Conservation (phyloP, 1,140 invertebrate genomes). For the Batillaria attramentaria region DNA sequence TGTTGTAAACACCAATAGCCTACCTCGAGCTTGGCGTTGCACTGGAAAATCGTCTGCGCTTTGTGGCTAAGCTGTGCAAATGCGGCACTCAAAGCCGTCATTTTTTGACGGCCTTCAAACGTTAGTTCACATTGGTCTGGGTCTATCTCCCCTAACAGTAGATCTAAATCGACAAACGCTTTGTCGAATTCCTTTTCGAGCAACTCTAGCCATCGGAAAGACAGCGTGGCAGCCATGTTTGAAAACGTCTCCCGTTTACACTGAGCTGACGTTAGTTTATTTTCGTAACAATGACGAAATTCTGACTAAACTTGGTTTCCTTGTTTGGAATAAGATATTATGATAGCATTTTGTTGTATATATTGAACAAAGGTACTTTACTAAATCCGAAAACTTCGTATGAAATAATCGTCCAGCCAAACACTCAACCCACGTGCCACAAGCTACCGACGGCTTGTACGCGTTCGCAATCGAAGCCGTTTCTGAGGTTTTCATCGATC, state of each 20-base stretch:
- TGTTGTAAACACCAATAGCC: conserved; percentile 63
- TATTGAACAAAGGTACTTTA: too few species aligned
- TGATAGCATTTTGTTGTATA: too few species aligned
- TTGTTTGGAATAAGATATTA: too few species aligned
- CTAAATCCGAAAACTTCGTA: not conserved
- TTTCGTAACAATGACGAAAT: conserved; percentile 2
- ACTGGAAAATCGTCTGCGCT: conserved; percentile 86
- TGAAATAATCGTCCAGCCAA: not conserved
- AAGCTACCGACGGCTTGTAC: too few species aligned
- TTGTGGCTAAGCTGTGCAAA: conserved; percentile 90
- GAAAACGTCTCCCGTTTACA: conserved; percentile 22
- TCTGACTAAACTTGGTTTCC: not conserved
- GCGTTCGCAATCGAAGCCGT: not conserved
- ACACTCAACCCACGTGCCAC: conserved; percentile 13
- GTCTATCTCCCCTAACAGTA: conserved; percentile 78
- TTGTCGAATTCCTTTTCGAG: conserved; percentile 92
- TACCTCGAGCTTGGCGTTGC: conserved; percentile 86
- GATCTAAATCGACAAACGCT: conserved; percentile 87
- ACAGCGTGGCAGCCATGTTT: conserved; percentile 69
- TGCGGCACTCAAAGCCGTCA: conserved; percentile 84
- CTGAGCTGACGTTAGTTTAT: not conserved
- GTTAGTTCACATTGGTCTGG: conserved; percentile 83
- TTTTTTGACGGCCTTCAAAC: conserved; percentile 82
- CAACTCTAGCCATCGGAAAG: conserved; percentile 83
- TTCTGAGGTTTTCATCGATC: not conserved